Evolutionary conservation across 2,797 vertebrate species (phyloP).

Genomic region (Pangasius sanitwongsei): DNA sequence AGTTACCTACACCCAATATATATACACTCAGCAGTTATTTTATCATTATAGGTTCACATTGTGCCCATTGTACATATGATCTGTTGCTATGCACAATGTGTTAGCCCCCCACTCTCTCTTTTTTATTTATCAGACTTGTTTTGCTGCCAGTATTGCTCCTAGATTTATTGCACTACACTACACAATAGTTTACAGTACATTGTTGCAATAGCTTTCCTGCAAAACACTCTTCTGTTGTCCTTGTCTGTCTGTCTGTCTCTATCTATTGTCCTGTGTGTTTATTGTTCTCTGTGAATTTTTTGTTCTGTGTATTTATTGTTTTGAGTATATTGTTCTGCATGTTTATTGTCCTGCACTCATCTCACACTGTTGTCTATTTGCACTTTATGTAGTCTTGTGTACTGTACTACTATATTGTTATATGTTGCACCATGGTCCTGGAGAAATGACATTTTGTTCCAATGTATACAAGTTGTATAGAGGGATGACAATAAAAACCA

Average conservation of each 20-base stretch:
- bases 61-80: neutral
- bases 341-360: neutral
- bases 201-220: neutral
- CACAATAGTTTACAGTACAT: neutral
- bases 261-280: neutral
- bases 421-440: neutral
- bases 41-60: neutral
- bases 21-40: neutral
- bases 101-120: neutral
- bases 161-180: neutral
- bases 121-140: neutral
- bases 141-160: neutral
- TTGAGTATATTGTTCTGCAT: neutral
- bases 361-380: neutral
- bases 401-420: neutral
- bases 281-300: neutral
- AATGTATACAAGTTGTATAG: neutral
- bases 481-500: neutral
- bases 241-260: neutral
- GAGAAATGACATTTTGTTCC: neutral
- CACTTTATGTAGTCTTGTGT: neutral
- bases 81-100: neutral
- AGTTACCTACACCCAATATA: neutral
- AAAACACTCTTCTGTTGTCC: neutral
- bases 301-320: neutral